Base-by-base conservation (phyloP, 2,797 vertebrate species). In the Pseudopleuronectes americanus region DNA sequence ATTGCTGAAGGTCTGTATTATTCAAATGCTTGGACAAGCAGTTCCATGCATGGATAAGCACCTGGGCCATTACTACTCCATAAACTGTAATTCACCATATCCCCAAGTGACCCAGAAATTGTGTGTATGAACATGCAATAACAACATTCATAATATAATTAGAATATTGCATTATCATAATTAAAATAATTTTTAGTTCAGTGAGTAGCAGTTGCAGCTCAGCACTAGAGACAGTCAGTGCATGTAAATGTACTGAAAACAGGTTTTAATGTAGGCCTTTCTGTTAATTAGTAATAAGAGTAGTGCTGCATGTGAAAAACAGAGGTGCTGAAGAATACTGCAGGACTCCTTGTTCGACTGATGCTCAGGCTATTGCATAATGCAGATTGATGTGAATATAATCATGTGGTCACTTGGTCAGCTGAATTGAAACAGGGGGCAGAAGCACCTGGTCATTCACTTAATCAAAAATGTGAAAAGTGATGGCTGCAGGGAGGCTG, bases 11-110 rank as follows among this genome's bases (percentile, higher is more conserved):
- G 38, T 52, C 45, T 49, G 26, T 14, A 22, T 62, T 31, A 47
- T 12, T 47, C 72, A 61, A 77, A 43, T n/a, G 8, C 24, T 31
- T 49, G 43, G 38, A 73, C 21, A 69, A 74, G 57, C 31, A 79
- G 67, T 73, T 45, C 51, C 4, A 64, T 58, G 54, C 59, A 64
- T 70, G 41, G 6, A 10, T n/a, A 74, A 62, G 48, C 45, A 55
- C 57, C 67, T 8, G n/a, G 72, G 13, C 48, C 17, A 73, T 47
- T 33, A 58, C 33, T 12, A 38, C 23, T 45, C 4, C 24, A 52
- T 45, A 48, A 36, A 36, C 61, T 67, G 48, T 23, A 54, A 63
- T 62, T 57, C 52, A 43, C 33, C 13, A 41, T 57, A 59, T 47
- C 61, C 26, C 47, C 52, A 53, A 64, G 53, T 43, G n/a, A 54